phyloP scores from a whole-genome alignment of 2,888 invertebrate species.

The Catonia carolina region DNA sequence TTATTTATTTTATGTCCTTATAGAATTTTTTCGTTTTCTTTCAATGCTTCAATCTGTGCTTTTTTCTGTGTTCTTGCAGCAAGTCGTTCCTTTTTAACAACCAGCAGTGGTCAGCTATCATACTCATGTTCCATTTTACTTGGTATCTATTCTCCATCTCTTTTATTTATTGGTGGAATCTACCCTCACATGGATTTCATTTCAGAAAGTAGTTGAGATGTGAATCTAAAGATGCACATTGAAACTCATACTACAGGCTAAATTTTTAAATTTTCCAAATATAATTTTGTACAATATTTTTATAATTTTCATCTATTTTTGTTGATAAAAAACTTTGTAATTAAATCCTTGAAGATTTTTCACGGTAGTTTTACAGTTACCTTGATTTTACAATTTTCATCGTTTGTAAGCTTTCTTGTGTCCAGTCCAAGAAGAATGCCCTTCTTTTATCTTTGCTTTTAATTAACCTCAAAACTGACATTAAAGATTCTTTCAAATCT shows the following conservation, averaged over 20 bases:
- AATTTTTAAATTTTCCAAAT: slow-evolving; percentile 16
- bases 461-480: slow-evolving; percentile 25
- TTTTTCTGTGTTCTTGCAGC: slow-evolving; percentile 14
- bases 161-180: slow-evolving; percentile 40
- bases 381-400: slow-evolving; percentile 29
- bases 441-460: slow-evolving; percentile 31
- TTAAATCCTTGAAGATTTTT: slow-evolving; percentile 25
- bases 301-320: slow-evolving; percentile 24
- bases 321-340: slow-evolving; percentile 22
- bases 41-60: slow-evolving; percentile 10
- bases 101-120: slow-evolving; percentile 40
- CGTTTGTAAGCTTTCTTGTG: slow-evolving; percentile 30
- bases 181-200: slow-evolving; percentile 40
- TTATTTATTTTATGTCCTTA: no score
- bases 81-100: slow-evolving; percentile 20
- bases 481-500: slow-evolving; percentile 30
- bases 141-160: slow-evolving; percentile 39
- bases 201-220: slow-evolving; percentile 40
- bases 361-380: slow-evolving; percentile 28
- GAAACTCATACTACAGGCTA: slow-evolving; percentile 38
- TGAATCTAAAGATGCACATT: slow-evolving; percentile 40
- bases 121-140: slow-evolving; percentile 36
- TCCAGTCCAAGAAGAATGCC: slow-evolving; percentile 32
- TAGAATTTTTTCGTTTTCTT: not conserved
- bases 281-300: no score